Evolutionary conservation across 2,888 invertebrate genomes (phyloP).

Genomic region (Melitaea athalia): DNA sequence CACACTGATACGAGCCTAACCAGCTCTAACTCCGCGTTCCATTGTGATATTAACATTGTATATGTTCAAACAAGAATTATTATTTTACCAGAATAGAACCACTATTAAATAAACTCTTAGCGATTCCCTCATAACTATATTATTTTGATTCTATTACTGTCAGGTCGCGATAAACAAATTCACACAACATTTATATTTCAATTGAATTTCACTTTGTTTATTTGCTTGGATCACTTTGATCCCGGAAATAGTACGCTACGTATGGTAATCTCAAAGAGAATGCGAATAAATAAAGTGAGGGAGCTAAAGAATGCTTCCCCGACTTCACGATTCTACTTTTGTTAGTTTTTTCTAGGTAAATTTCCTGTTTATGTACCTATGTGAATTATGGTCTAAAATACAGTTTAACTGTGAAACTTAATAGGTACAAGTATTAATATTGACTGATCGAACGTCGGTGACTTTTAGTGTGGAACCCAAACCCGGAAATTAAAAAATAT

Average conservation of each 20-base stretch:
- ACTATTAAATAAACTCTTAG: constrained; percentile 21
- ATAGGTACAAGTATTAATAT: constrained; percentile 12
- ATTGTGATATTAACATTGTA: constrained; percentile 81
- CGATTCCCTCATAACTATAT: neutral
- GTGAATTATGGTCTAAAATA: neutral
- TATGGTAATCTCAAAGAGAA: constrained; percentile 30
- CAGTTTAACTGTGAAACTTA: neutral
- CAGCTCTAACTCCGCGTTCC: constrained; percentile 65
- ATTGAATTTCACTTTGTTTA: constrained; percentile 27
- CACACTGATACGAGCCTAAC: constrained; percentile 71
- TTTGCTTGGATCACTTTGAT: constrained; percentile 34
- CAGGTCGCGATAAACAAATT: constrained; percentile 25
- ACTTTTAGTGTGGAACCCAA: constrained; percentile 28
- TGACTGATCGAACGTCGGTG: constrained; percentile 10
- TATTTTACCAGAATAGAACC: constrained; percentile 62
- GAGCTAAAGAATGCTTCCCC: constrained; percentile 13
- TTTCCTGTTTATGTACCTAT: neutral
- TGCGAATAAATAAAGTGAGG: constrained; percentile 25
- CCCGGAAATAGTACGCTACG: constrained; percentile 23
- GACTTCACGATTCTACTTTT: constrained; percentile 9
- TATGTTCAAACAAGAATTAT: constrained; percentile 77
- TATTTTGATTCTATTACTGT: constrained; percentile 35
- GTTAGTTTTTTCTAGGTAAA: constrained; percentile 1
- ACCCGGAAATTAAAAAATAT: constrained; percentile 43
- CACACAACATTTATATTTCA: constrained; percentile 20